Conservation (phyloP, 1,140 invertebrate genomes). For the Drosophila orena region DNA sequence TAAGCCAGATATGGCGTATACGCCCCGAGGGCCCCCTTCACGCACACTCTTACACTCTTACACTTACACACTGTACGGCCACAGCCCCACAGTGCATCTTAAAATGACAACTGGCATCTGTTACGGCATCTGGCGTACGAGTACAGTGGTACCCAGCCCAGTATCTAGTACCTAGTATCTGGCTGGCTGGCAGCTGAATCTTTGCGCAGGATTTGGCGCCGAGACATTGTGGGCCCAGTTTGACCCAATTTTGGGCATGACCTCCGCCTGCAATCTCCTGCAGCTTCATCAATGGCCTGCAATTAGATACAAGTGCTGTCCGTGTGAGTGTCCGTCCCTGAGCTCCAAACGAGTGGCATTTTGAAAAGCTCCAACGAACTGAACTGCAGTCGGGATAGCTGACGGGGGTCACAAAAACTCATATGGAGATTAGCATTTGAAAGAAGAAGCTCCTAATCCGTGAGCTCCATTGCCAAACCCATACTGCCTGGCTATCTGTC, state of each 20-base stretch:
- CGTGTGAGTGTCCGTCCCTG: constrained; percentile 13
- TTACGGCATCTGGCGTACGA: no score
- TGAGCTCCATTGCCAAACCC: constrained; percentile 39
- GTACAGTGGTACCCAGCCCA: background rate
- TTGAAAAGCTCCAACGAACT: constrained; percentile 6
- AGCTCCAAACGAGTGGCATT: constrained; percentile 24
- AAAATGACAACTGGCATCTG: constrained; percentile 35
- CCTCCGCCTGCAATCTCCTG: constrained; percentile 35
- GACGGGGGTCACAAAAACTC: constrained; percentile 20
- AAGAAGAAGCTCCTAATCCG: constrained; percentile 39
- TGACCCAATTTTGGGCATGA: constrained; percentile 57
- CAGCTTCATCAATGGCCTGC: constrained; percentile 34
- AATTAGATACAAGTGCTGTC: constrained; percentile 47
- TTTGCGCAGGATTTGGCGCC: constrained; percentile 55
- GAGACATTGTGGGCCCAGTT: constrained; percentile 44
- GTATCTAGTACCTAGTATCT: constrained; percentile 3
- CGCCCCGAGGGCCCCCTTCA: constrained; percentile 33
- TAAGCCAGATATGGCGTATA: constrained; percentile 61
- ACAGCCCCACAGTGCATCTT: background rate
- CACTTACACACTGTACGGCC: background rate
- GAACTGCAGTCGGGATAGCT: constrained; percentile 33
- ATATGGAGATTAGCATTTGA: constrained; percentile 32
- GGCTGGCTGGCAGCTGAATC: constrained; percentile 18
- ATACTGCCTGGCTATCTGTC: constrained; percentile 1
- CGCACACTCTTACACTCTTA: no score